Evolutionary conservation across 2,113 vertebrate genomes (phyloP), one percentile per base, ranked within the genome.

Genomic region (Panurus biarmicus): DNA sequence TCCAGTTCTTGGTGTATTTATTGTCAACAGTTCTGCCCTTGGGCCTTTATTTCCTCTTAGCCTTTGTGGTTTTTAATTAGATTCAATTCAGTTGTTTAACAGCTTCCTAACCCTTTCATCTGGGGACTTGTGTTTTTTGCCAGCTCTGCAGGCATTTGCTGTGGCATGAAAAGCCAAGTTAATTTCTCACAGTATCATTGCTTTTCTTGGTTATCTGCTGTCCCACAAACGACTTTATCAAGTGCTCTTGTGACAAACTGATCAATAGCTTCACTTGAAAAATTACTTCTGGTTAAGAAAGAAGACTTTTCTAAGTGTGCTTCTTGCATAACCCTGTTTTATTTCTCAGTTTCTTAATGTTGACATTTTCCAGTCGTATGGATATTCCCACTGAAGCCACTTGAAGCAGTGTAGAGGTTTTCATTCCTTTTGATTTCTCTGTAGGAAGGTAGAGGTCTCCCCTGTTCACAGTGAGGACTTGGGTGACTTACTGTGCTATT

Each of bases 11-110:
- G 24, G 33, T 72, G 44, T 82, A 24, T 78, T 92, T 82, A 64
- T 72, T 79, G 62, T 78, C 67, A 76, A 35, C 58, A 45, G 20
- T 44, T 73, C 67, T 73, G 54, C 66, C 85, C 45, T 89, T 77
- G 23, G 76, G 65, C 36, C 44, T 76, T 85, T 57, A 50, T 57
- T 94, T 83, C 45, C 62, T 89, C 57, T 69, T 72, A 65, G 33
- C 48, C 50, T 82, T 75, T 79, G 35, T 90, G 78, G 21, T 23
- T 91, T 82, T 87, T 82, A 93, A 75, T 93, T 90, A 94, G 75
- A 67, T 90, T 71, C 42, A 53, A 8, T 89, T 93, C 56, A 73
- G n/a, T 80, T 84, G 36, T 93, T 91, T 91, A 42, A 57, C 64
- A 74, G 69, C 60, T 93, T 84, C 50, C 56, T 84, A 66, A 61